Evolutionary conservation across 1,140 invertebrate species (phyloP), one percentile per base, ranked within the genome.

Genomic region (Thaumatotibia leucotreta): DNA sequence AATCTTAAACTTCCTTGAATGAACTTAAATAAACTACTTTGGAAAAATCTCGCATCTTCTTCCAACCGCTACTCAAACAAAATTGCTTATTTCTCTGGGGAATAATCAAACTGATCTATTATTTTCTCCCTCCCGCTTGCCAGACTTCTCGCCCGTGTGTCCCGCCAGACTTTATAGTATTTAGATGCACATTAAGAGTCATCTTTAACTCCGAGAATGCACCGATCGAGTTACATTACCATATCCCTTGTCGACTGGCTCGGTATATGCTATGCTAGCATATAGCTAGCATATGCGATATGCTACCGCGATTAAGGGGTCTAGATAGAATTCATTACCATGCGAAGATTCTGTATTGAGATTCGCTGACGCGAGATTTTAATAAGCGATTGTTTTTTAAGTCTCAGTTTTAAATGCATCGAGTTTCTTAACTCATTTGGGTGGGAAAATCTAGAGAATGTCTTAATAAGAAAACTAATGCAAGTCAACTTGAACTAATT

Each of bases 111-210:
- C 39, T 4, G 14, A 45, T n/a, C n/a, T n/a, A n/a, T 20, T 5
- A 45, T 20, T 45, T 5, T 35, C n/a, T 39, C n/a, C 4, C n/a
- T 9, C 0, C 17, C 39, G 39, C 17, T 72, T 14, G 17, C 39
- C 22, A 64, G 20, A 24, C 35, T 61, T 5, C n/a, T 6, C 31
- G 23, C 0, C 75, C 61, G 77, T 82, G 32, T 78, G 68, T 78
- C 61, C 66, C 50, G 63, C 32, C 68, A 63, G 65, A 85, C 82
- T 84, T 84, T 84, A 83, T 83, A 77, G 76, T 82, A 88, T 84
- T 86, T 82, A 83, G 82, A 82, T 81, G 78, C 74, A 73, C 82
- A 85, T 82, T 88, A 86, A 84, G 82, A 81, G 79, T 83, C 86
- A 82, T 88, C 84, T 84, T 80, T 77, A 82, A 80, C 66, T 77